Conservation (phyloP, 2,113 vertebrate species). For the Empidonax traillii region DNA sequence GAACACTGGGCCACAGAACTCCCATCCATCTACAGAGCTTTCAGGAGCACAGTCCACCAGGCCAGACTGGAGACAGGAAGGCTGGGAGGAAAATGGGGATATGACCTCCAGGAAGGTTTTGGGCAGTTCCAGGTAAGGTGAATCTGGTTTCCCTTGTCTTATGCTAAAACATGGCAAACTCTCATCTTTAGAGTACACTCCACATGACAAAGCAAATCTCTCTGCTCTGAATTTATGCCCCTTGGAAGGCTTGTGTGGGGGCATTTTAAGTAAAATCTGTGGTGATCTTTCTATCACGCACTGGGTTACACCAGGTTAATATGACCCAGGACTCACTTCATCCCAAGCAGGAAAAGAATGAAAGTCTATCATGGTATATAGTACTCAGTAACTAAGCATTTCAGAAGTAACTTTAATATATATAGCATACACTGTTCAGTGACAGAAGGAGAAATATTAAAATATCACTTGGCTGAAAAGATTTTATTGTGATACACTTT, state of each 20-base stretch:
- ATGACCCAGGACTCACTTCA: neutral
- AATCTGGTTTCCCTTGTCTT: neutral
- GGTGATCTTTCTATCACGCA: neutral
- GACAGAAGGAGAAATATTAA: neutral
- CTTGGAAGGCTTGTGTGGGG: neutral
- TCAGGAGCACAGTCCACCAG: neutral
- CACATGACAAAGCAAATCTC: neutral
- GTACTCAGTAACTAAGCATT: neutral
- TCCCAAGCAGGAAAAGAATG: neutral
- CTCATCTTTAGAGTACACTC: neutral
- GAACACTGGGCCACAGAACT: neutral
- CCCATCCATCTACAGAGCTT: neutral
- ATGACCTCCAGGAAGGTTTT: neutral
- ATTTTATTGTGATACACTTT: neutral
- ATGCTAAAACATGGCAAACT: neutral
- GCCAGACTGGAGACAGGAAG: neutral
- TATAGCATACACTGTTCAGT: neutral
- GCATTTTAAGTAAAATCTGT: neutral
- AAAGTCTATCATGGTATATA: neutral
- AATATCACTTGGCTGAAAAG: neutral
- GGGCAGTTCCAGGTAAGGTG: neutral
- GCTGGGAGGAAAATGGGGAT: accelerated
- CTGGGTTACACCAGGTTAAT: neutral
- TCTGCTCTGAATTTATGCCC: neutral
- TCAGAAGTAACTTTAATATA: neutral